phyloP scores from a whole-genome alignment of 2,797 vertebrate species.

The Enteromius trimaculatus region DNA sequence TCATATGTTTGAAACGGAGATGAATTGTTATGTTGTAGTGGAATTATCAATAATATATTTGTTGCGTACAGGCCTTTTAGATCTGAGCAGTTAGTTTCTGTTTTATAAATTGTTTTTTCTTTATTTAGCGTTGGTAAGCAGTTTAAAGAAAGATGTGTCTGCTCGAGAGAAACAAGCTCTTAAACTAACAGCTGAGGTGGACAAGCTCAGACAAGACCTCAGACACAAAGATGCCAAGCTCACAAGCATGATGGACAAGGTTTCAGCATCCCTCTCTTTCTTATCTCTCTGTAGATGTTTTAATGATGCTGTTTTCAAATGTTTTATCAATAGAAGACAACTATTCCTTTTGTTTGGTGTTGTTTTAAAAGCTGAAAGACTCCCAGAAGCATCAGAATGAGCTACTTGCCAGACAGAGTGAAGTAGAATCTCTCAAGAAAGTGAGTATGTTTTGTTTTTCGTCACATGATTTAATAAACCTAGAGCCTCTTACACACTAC shows the following conservation, averaged over 20 bases:
- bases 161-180: conserved; percentile 73
- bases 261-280: conserved; percentile 49
- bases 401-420: conserved; percentile 32
- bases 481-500: background rate
- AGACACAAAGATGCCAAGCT: conserved; percentile 76
- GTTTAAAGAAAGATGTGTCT: conserved; percentile 73
- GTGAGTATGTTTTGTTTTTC: conserved; percentile 14
- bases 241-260: conserved; percentile 70
- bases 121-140: conserved; percentile 71
- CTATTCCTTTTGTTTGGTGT: background rate
- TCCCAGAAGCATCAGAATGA: conserved; percentile 45
- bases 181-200: conserved; percentile 69
- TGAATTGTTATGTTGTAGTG: background rate
- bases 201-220: conserved; percentile 70
- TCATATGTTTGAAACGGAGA: background rate
- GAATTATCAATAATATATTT: background rate
- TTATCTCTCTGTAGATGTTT: background rate
- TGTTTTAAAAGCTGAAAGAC: conserved; percentile 51
- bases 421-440: conserved; percentile 53
- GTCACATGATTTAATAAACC: background rate
- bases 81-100: background rate
- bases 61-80: background rate
- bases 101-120: background rate
- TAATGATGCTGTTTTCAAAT: background rate
- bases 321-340: background rate